Conservation (phyloP, 2,888 invertebrate species). For the Podabrus alpinus region DNA sequence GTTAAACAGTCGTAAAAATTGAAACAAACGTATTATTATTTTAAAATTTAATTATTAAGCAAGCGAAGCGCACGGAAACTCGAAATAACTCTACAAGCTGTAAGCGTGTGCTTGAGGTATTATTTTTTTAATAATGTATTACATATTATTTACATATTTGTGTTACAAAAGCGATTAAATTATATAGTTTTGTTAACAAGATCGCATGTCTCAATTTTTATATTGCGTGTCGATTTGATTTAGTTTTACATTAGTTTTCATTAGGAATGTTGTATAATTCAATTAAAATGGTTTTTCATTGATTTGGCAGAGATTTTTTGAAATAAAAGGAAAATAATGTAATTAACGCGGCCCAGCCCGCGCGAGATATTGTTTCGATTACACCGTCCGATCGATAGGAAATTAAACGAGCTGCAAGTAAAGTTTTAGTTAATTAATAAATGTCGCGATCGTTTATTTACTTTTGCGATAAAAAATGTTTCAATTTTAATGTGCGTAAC, state of each 20-base stretch:
- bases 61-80: neutral
- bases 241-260: neutral
- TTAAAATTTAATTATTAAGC: neutral
- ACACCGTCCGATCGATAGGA: neutral
- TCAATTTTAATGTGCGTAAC: neutral
- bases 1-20: neutral
- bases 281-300: neutral
- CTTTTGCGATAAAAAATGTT: neutral
- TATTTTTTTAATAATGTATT: neutral
- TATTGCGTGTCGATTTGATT: neutral
- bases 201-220: neutral
- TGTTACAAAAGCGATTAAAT: neutral
- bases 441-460: neutral
- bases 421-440: conserved; percentile 5
- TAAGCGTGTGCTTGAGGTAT: neutral
- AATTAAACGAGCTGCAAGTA: neutral
- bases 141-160: neutral
- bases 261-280: neutral
- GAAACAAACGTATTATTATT: neutral
- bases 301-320: neutral
- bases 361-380: neutral
- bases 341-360: neutral
- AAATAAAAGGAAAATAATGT: neutral
- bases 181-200: neutral
- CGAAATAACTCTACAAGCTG: neutral